These are phyloP conservation scores for Eumerus sabulonum DNA, from an alignment of 2,888 invertebrate species.

Conservation along the genomic window DNA sequence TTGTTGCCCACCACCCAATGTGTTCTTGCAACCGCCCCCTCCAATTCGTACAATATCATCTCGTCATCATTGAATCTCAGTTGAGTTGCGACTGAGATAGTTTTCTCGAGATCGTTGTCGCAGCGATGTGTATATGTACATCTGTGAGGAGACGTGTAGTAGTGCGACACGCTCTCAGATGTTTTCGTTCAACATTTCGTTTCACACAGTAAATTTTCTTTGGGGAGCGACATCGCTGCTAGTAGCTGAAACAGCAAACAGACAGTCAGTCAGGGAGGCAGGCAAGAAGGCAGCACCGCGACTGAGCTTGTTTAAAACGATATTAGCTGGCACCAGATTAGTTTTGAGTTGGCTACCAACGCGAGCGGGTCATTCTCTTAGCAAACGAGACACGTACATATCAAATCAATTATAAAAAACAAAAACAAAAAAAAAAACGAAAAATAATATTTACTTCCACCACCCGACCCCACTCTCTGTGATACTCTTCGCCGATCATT, in stretches of 20 bases:
- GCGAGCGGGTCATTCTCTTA: constrained; percentile 80
- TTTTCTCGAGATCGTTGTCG: constrained; percentile 49
- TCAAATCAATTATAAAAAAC: no score
- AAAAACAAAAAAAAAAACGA: no score
- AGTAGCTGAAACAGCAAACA: constrained; percentile 50
- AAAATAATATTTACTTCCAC: no score
- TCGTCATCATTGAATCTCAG: constrained; percentile 31
- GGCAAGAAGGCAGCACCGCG: no score
- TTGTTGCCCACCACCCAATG: constrained; percentile 40
- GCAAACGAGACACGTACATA: constrained; percentile 79
- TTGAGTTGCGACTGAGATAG: constrained; percentile 37
- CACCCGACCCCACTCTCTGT: no score
- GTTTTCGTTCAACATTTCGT: constrained; percentile 49
- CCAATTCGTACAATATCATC: constrained; percentile 19
- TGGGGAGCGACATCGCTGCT: constrained; percentile 58
- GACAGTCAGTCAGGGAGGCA: constrained; percentile 8
- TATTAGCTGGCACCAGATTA: constrained; percentile 77
- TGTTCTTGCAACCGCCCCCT: constrained; percentile 24
- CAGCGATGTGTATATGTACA: constrained; percentile 37
- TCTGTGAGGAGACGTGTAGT: constrained; percentile 40
- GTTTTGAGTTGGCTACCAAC: constrained; percentile 80
- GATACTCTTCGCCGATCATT: background rate
- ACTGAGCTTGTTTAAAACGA: constrained; percentile 63
- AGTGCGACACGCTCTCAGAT: constrained; percentile 37
- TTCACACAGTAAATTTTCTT: constrained; percentile 56